These are phyloP conservation scores for Salmo trutta DNA, from an alignment of 2,797 vertebrate species.

Conservation along the genomic window DNA sequence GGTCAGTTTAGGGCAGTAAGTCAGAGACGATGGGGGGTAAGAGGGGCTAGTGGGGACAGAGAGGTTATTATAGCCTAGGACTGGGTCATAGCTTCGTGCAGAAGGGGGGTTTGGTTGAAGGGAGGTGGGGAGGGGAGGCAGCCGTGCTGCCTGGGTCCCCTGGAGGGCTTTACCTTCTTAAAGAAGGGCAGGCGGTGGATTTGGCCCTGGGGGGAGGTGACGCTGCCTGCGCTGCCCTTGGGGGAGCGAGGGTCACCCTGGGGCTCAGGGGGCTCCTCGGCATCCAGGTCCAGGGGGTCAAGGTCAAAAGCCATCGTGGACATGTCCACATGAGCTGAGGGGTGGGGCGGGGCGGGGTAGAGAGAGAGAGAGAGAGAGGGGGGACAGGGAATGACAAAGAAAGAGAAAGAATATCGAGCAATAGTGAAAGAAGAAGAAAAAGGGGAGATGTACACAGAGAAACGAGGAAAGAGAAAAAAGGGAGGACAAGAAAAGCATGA, in stretches of 20 bases:
- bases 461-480: neutral
- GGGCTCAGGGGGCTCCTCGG: conserved; percentile 77
- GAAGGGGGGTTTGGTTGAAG: conserved; percentile 13
- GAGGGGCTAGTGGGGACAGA: conserved; percentile 16
- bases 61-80: conserved; percentile 42
- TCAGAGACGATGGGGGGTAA: conserved; percentile 27
- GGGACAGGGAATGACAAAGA: neutral
- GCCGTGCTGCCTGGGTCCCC: conserved; percentile 37
- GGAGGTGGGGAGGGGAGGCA: conserved; percentile 22
- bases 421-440: neutral
- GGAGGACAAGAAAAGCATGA: conserved; percentile 35
- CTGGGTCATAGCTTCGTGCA: conserved; percentile 24
- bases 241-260: conserved; percentile 75
- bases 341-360: conserved; percentile 18
- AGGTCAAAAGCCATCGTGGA: conserved; percentile 74
- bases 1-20: conserved; percentile 55
- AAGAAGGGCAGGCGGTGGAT: conserved; percentile 94
- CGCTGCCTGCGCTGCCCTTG: conserved; percentile 89
- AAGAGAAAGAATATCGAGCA: neutral
- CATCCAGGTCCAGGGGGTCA: conserved; percentile 79
- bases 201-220: conserved; percentile 92
- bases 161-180: conserved; percentile 82
- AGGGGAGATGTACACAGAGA: neutral
- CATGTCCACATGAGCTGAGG: conserved; percentile 71
- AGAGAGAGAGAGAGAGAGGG: conserved; percentile 6